A percentile compares a stretch with the other conserved stretches of the same genome.
These are phyloP conservation scores for Phania funesta DNA, from an alignment of 2,888 invertebrate species.

Conservation along the genomic window DNA sequence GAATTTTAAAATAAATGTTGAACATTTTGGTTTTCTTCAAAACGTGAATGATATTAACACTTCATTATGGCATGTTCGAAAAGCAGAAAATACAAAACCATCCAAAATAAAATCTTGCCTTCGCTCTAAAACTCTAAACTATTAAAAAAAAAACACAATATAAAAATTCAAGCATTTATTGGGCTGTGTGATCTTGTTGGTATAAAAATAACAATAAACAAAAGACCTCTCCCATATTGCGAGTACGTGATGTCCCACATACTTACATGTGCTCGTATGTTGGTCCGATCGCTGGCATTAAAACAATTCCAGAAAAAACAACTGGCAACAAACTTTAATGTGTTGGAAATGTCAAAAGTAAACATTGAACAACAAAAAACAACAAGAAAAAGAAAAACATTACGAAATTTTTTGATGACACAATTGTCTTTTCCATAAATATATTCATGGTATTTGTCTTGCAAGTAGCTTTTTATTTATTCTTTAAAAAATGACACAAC, in stretches of 20 bases:
- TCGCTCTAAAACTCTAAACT: not conserved
- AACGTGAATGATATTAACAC: slow-evolving; percentile 21
- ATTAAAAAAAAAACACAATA: not conserved
- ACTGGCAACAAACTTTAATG: not conserved
- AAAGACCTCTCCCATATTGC: slow-evolving; percentile 38
- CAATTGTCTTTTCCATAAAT: slow-evolving; percentile 53
- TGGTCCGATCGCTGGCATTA: too few relatives aligned
- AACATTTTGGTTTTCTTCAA: not conserved
- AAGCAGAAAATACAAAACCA: not conserved
- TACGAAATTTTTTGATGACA: slow-evolving; percentile 49
- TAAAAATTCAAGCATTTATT: slow-evolving; percentile 34
- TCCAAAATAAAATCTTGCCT: not conserved
- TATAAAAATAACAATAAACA: not conserved
- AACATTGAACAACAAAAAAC: slow-evolving; percentile 25
- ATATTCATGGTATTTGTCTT: slow-evolving; percentile 41
- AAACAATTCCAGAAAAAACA: not conserved
- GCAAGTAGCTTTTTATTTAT: not conserved
- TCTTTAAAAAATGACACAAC: slow-evolving; percentile 17
- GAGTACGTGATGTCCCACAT: slow-evolving; percentile 52
- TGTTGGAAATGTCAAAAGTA: slow-evolving; percentile 42
- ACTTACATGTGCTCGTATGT: slow-evolving; percentile 29
- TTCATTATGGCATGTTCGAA: slow-evolving; percentile 15
- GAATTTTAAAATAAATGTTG: not conserved
- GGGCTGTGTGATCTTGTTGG: slow-evolving; percentile 41
- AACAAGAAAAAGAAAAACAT: slow-evolving; percentile 33